phyloP scores from a whole-genome alignment of 2,797 vertebrate genomes.

The Carcharodon carcharias region DNA sequence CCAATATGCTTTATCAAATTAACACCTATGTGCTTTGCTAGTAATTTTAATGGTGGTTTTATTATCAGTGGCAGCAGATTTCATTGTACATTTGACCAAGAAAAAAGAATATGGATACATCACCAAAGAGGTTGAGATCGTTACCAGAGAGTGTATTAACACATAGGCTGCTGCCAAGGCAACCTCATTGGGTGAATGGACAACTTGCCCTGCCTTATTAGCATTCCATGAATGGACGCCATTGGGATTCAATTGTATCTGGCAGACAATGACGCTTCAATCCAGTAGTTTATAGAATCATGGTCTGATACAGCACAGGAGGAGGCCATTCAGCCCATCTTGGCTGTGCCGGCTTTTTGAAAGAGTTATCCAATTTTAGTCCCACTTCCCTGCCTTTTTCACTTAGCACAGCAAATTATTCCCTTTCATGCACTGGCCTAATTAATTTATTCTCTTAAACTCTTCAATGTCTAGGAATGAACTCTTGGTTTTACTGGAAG shows the following conservation, averaged over 20 bases:
- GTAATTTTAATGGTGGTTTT: not conserved
- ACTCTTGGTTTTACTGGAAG: not conserved
- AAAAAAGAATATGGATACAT: too few species aligned
- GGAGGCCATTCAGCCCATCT: not conserved
- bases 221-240: not conserved
- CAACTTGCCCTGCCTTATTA: not conserved
- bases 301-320: not conserved
- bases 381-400: not conserved
- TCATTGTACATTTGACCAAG: not conserved
- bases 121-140: not conserved
- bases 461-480: not conserved
- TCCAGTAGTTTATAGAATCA: not conserved
- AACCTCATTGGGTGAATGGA: not conserved
- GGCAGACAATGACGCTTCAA: not conserved
- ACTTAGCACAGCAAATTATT: not conserved
- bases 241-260: not conserved
- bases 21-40: not conserved
- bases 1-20: not conserved
- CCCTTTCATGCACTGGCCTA: not conserved
- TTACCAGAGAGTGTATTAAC: not conserved
- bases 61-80: not conserved
- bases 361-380: not conserved
- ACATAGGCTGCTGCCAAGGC: not conserved
- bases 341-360: not conserved
- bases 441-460: not conserved